Evolutionary conservation across 2,888 invertebrate species (phyloP).

Genomic region (Drosophila siamana): DNA sequence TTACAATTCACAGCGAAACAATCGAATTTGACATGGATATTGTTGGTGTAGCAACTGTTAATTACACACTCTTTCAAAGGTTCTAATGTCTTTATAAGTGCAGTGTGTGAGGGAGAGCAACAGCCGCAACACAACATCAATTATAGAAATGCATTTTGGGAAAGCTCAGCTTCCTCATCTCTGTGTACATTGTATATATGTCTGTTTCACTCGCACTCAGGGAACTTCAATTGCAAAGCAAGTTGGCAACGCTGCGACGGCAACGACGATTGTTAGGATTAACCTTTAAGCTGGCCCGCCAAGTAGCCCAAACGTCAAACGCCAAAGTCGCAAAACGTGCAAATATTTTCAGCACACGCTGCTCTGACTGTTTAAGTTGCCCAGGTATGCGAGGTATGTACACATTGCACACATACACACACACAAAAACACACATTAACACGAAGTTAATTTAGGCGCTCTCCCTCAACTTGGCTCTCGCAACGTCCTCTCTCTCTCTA

Average conservation of each 20-base stretch:
- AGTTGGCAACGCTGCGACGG: constrained; percentile 28
- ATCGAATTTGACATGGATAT: constrained; percentile 49
- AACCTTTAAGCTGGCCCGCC: constrained; percentile 48
- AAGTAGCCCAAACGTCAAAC: constrained; percentile 38
- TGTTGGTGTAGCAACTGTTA: not conserved
- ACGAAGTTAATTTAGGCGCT: constrained; percentile 14
- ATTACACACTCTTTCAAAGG: constrained; percentile 6
- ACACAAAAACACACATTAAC: constrained; percentile 8
- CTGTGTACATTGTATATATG: not conserved
- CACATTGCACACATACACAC: constrained; percentile 16
- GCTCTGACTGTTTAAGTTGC: constrained; percentile 31
- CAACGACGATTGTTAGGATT: constrained; percentile 29
- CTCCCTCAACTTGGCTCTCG: constrained; percentile 6
- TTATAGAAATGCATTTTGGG: constrained; percentile 10
- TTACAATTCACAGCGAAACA: constrained; percentile 18
- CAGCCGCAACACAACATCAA: not conserved
- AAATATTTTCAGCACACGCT: constrained; percentile 69
- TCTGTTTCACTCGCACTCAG: constrained; percentile 5
- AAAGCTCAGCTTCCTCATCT: not conserved
- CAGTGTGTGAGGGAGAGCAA: not conserved
- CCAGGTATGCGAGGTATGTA: constrained; percentile 67
- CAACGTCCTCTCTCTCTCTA: not conserved
- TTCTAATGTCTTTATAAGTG: constrained; percentile 51
- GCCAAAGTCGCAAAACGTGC: constrained; percentile 68
- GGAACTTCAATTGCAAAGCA: not conserved